These are phyloP conservation scores for Heliconius ethilla DNA, from an alignment of 2,888 invertebrate species.

Conservation along the genomic window DNA sequence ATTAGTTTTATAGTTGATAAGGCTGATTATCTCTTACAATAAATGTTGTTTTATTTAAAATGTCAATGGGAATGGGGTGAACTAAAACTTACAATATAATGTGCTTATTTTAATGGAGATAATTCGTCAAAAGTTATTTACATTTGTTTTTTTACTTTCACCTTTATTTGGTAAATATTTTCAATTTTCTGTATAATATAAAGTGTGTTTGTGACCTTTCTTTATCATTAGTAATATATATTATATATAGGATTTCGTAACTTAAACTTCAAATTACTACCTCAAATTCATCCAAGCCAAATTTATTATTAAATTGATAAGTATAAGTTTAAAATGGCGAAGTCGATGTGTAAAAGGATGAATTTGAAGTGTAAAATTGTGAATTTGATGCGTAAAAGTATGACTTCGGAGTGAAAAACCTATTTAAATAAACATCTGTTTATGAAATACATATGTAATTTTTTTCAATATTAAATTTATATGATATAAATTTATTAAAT, in stretches of 20 bases:
- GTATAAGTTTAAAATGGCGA: too few relatives aligned
- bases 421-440: too few relatives aligned
- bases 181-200: not conserved
- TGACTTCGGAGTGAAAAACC: too few relatives aligned
- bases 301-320: too few relatives aligned
- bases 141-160: not conserved
- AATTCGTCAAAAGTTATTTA: not conserved
- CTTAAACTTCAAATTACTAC: too few relatives aligned
- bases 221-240: not conserved
- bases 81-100: not conserved
- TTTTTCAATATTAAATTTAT: not conserved
- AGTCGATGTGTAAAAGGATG: too few relatives aligned
- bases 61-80: not conserved
- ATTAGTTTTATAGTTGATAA: slow-evolving; percentile 26
- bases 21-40: slow-evolving; percentile 37
- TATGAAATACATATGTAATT: not conserved
- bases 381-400: too few relatives aligned
- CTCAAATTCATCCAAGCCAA: too few relatives aligned
- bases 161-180: not conserved
- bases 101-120: not conserved
- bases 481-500: not conserved
- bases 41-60: slow-evolving; percentile 4
- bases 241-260: not conserved
- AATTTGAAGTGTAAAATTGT: too few relatives aligned
- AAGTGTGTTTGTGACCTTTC: not conserved